Conservation (phyloP, 2,888 invertebrate genomes). For the Pheosia tremula region DNA sequence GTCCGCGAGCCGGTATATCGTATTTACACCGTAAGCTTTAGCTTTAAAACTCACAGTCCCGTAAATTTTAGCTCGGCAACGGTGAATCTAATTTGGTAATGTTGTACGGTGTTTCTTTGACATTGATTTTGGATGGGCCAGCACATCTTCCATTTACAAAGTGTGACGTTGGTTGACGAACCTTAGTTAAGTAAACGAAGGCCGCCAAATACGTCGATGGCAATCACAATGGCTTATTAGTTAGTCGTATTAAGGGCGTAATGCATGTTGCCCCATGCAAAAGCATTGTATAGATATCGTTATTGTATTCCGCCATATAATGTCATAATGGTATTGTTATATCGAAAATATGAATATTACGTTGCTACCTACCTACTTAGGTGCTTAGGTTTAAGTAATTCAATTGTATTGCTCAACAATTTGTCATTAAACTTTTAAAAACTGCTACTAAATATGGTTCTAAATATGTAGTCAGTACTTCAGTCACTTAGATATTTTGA, state of each 20-base stretch:
- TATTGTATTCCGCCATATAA: conserved; percentile 21
- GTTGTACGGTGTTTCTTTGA: conserved; percentile 71
- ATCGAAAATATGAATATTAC: neutral
- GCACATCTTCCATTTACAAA: conserved; percentile 62
- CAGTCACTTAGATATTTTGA: too few relatives aligned
- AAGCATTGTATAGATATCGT: conserved; percentile 26
- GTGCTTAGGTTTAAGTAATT: neutral
- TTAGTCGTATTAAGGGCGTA: conserved; percentile 38
- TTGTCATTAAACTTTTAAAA: neutral
- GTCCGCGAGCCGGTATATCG: conserved; percentile 27
- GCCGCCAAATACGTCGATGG: conserved; percentile 46
- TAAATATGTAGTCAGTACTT: neutral
- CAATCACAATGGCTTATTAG: conserved; percentile 53
- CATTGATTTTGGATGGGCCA: conserved; percentile 72
- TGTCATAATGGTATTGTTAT: conserved; percentile 5
- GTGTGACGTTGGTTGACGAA: conserved; percentile 49
- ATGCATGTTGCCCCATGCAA: conserved; percentile 29
- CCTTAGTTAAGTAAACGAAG: conserved; percentile 44
- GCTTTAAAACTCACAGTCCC: conserved; percentile 51
- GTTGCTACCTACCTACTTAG: neutral
- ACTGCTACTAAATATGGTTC: neutral
- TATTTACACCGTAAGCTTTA: conserved; percentile 34
- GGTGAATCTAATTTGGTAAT: conserved; percentile 61
- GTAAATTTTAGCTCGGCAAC: conserved; percentile 38
- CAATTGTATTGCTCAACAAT: neutral